These are phyloP conservation scores for Hirudo medicinalis DNA, from an alignment of 1,140 invertebrate genomes.

Conservation along the genomic window DNA sequence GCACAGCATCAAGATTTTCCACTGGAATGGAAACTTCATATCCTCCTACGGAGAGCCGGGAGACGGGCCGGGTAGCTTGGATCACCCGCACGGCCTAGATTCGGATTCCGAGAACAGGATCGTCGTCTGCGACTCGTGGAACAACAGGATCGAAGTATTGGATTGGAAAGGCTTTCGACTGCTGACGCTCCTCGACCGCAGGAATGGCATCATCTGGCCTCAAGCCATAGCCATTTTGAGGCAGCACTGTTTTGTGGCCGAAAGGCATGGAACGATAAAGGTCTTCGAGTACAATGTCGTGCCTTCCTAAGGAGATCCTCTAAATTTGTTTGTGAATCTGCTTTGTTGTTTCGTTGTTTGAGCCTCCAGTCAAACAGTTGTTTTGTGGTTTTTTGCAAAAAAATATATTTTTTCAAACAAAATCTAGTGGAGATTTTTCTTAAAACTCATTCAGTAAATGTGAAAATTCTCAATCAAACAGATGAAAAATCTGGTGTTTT, in stretches of 20 bases:
- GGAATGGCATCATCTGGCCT: conserved; percentile 27
- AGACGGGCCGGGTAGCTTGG: conserved; percentile 1
- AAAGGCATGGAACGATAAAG: conserved; percentile 18
- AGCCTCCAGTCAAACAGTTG: background rate
- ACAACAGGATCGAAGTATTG: conserved; percentile 28
- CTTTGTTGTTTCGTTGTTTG: background rate
- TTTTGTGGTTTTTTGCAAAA: background rate
- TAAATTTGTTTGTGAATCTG: background rate
- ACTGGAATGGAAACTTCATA: conserved; percentile 9
- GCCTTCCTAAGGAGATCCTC: background rate
- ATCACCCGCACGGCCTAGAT: conserved; percentile 25
- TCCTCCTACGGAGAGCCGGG: background rate
- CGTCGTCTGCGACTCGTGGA: conserved; percentile 29
- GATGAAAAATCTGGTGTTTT: too few species aligned
- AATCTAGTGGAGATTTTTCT: too few species aligned
- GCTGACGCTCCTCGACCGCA: conserved; percentile 24
- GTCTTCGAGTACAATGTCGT: conserved; percentile 16
- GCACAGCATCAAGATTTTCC: conserved; percentile 17
- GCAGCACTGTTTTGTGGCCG: conserved; percentile 11
- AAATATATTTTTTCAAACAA: too few species aligned
- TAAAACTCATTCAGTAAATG: too few species aligned
- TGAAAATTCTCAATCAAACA: too few species aligned
- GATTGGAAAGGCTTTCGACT: conserved; percentile 26
- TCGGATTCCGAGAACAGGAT: conserved; percentile 28
- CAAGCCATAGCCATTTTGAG: conserved; percentile 24